These are phyloP conservation scores for Poecile montanus DNA, from an alignment of 2,797 vertebrate genomes.

Conservation along the genomic window DNA sequence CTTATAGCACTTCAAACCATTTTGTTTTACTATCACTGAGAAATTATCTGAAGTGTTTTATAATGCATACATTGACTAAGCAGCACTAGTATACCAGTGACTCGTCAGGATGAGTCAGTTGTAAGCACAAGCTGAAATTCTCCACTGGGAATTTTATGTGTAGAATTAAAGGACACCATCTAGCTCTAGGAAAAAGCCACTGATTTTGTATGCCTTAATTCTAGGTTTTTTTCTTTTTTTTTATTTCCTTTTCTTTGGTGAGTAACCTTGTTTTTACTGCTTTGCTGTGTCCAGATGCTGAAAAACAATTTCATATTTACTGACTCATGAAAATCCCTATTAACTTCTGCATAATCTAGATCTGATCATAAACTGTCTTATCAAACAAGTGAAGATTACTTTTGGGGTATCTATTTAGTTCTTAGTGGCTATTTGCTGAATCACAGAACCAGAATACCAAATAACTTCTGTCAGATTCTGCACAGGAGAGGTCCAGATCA, in stretches of 20 bases:
- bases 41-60: neutral
- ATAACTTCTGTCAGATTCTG: neutral
- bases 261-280: neutral
- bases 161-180: neutral
- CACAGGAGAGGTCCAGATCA: neutral
- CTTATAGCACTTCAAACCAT: neutral
- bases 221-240: neutral
- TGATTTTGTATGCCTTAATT: neutral
- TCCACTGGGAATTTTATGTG: neutral
- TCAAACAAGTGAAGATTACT: neutral
- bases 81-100: neutral
- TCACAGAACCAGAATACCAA: neutral
- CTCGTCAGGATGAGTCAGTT: neutral
- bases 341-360: neutral
- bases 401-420: neutral
- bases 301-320: constrained; percentile 18
- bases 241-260: neutral
- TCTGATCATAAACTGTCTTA: neutral
- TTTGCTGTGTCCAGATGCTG: neutral
- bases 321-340: constrained; percentile 20
- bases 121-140: neutral
- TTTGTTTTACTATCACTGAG: neutral
- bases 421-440: neutral
- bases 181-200: neutral
- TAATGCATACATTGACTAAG: neutral